Base-by-base conservation (phyloP, 2,797 vertebrate genomes). In the Cossypha heuglini region DNA sequence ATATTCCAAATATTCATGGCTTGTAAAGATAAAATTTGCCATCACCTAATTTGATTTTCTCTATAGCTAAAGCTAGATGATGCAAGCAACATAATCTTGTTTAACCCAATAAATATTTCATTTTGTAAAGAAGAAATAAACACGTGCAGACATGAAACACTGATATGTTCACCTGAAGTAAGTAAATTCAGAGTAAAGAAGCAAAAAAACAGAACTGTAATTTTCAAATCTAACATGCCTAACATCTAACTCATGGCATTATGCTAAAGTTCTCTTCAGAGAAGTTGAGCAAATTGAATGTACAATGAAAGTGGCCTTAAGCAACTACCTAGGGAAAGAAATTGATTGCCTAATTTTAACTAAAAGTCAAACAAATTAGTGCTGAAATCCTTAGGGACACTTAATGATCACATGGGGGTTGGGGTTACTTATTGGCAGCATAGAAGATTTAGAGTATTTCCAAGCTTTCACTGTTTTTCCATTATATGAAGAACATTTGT, bases 331-430 rank as follows among this genome's bases (percentile, higher is more conserved):
- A 86, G 84, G 77, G 90, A 43, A 88, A 85, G 67, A 89, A 96
- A 96, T 82, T 90, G 93, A 96, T 97, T 95, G 92, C 66, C 49
- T 87, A 92, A 86, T 90, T 97, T 96, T 95, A 96, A 90, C 54
- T 93, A 94, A 95, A 96, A 97, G 93, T 96, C 92, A 96, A 91
- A 93, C 80, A 96, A 95, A 96, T 97, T 96, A 97, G 92, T 79
- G 31, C 28, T 77, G 37, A 81, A 66, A 31, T 93, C 96, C 78
- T 89, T 78, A 67, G 90, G 88, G 95, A 84, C 54, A 57, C 61
- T 79, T 80, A 90, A 79, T 57, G 77, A 89, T 91, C 90, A 85
- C 64, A 68, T 2, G 3, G 9, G 66, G 37, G 5, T 40, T 71
- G 29, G 20, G 61, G 77, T 86, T 92, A 76, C 74, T 87, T 93